Evolutionary conservation across 2,888 invertebrate genomes (phyloP).

Genomic region (Villa cingulata): DNA sequence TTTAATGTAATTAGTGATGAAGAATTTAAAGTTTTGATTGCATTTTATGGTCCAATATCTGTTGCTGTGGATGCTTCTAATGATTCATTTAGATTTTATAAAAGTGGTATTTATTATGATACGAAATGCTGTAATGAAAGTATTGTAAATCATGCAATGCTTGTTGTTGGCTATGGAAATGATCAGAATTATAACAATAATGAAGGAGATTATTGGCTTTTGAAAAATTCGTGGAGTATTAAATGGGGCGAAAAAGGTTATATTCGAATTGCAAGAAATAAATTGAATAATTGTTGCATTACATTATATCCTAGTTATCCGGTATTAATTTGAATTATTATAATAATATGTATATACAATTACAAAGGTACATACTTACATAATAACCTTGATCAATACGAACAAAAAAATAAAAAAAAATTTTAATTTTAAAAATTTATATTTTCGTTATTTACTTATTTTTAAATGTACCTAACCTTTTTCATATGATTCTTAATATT

Average conservation of each 20-base stretch:
- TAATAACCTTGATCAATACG: too few species aligned
- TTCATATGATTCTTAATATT: too few species aligned
- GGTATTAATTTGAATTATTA: too few species aligned
- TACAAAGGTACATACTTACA: too few species aligned
- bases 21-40: conserved; percentile 55
- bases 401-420: too few species aligned
- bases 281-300: conserved; percentile 9
- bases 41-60: conserved; percentile 65
- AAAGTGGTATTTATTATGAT: conserved; percentile 59
- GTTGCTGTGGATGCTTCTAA: conserved; percentile 73
- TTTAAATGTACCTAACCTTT: too few species aligned
- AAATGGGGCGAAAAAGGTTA: conserved; percentile 12
- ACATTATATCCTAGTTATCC: conserved; percentile 25
- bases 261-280: conserved; percentile 8
- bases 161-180: conserved; percentile 11
- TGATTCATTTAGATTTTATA: conserved; percentile 64
- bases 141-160: conserved; percentile 56
- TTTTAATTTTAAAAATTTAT: too few species aligned
- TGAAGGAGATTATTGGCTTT: conserved; percentile 10
- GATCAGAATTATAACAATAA: conserved; percentile 2
- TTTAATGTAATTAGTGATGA: conserved; percentile 52
- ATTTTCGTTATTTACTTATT: too few species aligned
- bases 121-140: conserved; percentile 49
- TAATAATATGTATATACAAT: too few species aligned
- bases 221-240: conserved; percentile 13